phyloP scores from a whole-genome alignment of 2,797 vertebrate species.

The Aldrovandia affinis region DNA sequence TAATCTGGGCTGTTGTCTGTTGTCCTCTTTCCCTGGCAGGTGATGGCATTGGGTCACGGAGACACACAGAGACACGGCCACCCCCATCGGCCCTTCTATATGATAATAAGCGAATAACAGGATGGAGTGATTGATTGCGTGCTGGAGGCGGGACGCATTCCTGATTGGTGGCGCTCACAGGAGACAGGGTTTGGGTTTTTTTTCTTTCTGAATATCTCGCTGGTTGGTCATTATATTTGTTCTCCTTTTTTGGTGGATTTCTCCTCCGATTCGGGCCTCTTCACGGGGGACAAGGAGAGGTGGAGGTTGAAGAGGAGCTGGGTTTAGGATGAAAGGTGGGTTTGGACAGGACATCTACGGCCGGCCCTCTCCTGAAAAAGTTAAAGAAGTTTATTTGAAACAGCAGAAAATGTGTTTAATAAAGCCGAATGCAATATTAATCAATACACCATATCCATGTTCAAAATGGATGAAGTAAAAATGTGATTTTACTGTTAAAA shows the following conservation, averaged over 20 bases:
- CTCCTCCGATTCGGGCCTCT: neutral
- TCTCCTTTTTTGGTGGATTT: neutral
- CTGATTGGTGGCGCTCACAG: conserved; percentile 8
- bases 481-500: too few relatives aligned
- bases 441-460: too few relatives aligned
- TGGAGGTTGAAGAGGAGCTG: neutral
- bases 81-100: conserved; percentile 34
- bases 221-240: neutral
- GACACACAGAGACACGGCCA: conserved; percentile 3
- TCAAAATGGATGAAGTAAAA: too few relatives aligned
- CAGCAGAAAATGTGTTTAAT: too few relatives aligned
- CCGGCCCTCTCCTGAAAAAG: too few relatives aligned
- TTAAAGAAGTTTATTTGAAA: too few relatives aligned
- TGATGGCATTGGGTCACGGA: conserved; percentile 40
- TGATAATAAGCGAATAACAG: conserved; percentile 41
- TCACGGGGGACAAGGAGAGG: neutral
- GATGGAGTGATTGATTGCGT: conserved; percentile 40
- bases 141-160: neutral
- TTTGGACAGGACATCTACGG: neutral
- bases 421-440: too few relatives aligned
- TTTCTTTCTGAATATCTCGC: neutral
- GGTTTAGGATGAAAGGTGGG: neutral
- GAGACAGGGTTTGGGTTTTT: neutral
- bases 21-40: conserved; percentile 41
- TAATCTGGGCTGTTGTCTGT: conserved; percentile 32